phyloP scores from a whole-genome alignment of 2,888 invertebrate species.

The Tanytarsus gracilentus region DNA sequence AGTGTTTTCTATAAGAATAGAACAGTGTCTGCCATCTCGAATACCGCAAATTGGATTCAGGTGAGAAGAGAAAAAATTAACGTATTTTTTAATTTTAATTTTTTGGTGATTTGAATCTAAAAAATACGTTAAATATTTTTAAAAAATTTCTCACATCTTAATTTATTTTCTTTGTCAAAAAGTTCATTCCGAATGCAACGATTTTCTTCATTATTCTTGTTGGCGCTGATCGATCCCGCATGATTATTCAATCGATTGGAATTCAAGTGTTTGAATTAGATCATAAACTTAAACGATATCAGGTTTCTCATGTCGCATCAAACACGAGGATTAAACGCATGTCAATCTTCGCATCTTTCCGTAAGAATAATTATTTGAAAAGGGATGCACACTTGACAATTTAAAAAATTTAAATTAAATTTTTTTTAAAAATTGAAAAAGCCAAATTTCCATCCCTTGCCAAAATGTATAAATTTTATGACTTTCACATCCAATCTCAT shows the following conservation, averaged over 20 bases:
- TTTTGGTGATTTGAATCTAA: too few species aligned
- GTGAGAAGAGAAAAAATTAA: background rate
- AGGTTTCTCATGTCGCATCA: background rate
- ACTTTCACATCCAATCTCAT: background rate
- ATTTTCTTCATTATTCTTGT: conserved; percentile 8
- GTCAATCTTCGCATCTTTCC: background rate
- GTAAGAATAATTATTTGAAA: background rate
- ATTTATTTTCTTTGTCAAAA: background rate
- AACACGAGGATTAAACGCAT: background rate
- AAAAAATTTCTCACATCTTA: too few species aligned
- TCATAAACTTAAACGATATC: background rate
- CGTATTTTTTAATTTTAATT: background rate
- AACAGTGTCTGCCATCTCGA: conserved; percentile 3
- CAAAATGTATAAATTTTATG: background rate
- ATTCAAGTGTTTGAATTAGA: background rate
- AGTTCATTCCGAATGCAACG: conserved; percentile 6
- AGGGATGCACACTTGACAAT: background rate
- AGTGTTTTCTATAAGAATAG: conserved; percentile 1
- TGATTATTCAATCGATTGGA: background rate
- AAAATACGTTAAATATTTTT: too few species aligned
- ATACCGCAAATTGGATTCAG: conserved; percentile 15
- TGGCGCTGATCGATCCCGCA: background rate
- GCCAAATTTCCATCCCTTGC: background rate
- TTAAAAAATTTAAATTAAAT: background rate
- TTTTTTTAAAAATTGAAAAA: background rate